phyloP scores from a whole-genome alignment of 2,888 invertebrate species.

The Papilio protenor region DNA sequence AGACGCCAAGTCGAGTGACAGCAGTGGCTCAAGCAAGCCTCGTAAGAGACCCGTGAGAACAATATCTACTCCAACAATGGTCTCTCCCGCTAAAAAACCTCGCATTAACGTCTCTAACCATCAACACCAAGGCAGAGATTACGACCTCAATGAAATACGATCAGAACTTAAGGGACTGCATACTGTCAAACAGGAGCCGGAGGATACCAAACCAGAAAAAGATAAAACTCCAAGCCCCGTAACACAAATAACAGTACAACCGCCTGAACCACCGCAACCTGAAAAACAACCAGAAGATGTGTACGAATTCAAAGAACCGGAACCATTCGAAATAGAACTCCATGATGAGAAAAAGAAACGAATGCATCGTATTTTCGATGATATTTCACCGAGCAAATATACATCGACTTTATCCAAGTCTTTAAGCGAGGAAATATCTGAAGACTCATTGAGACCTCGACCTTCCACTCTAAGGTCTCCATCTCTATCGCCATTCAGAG shows the following conservation, averaged over 20 bases:
- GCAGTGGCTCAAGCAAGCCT: slow-evolving; percentile 72
- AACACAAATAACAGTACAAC: slow-evolving; percentile 48
- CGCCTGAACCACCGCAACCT: slow-evolving; percentile 59
- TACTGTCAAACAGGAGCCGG: slow-evolving; percentile 79
- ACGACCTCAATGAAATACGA: slow-evolving; percentile 93
- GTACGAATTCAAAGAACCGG: slow-evolving; percentile 95
- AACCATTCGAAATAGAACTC: slow-evolving; percentile 93
- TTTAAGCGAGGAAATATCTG: slow-evolving; percentile 84
- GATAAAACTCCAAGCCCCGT: slow-evolving; percentile 54
- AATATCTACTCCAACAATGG: slow-evolving; percentile 65
- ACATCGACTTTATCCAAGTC: slow-evolving; percentile 76
- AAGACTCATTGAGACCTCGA: slow-evolving; percentile 68
- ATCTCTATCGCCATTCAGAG: slow-evolving; percentile 77
- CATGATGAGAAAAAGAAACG: slow-evolving; percentile 84
- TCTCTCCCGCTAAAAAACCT: slow-evolving; percentile 71
- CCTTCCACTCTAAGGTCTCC: slow-evolving; percentile 70
- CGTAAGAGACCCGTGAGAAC: slow-evolving; percentile 73
- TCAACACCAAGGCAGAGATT: slow-evolving; percentile 85
- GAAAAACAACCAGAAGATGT: slow-evolving; percentile 86
- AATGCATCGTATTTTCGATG: slow-evolving; percentile 80
- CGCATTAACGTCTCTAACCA: slow-evolving; percentile 62
- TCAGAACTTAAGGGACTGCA: slow-evolving; percentile 92
- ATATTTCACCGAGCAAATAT: slow-evolving; percentile 80
- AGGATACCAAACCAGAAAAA: slow-evolving; percentile 64
- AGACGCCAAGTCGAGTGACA: slow-evolving; percentile 74